phyloP scores from a whole-genome alignment of 1,140 invertebrate genomes.

The Bombus affinis region DNA sequence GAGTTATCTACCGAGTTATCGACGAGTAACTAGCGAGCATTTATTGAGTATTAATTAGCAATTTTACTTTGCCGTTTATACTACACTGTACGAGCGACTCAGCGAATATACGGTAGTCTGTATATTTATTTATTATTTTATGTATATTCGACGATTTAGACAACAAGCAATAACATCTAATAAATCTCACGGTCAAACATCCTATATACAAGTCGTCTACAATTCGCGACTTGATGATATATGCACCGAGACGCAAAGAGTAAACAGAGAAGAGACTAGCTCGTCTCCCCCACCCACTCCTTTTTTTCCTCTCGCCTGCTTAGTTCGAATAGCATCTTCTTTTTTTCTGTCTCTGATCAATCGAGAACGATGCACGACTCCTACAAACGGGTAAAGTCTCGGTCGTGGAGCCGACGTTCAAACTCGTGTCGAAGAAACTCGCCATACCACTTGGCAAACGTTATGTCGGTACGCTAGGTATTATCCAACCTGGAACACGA shows the following conservation, averaged over 20 bases:
- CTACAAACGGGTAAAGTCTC: conserved; percentile 31
- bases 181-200: too few relatives aligned
- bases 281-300: too few relatives aligned
- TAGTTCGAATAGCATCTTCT: background rate
- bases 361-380: background rate
- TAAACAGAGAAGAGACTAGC: background rate
- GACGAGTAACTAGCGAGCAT: too few relatives aligned
- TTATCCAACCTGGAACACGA: conserved; percentile 22
- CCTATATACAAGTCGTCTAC: too few relatives aligned
- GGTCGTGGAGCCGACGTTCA: conserved; percentile 28
- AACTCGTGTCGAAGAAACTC: conserved; percentile 16
- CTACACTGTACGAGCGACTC: too few relatives aligned
- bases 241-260: background rate
- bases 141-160: too few relatives aligned
- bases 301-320: background rate
- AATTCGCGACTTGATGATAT: background rate
- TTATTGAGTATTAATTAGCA: too few relatives aligned
- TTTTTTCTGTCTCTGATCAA: background rate
- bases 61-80: too few relatives aligned
- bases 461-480: background rate
- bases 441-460: background rate
- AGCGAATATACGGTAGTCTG: too few relatives aligned
- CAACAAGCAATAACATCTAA: too few relatives aligned
- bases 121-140: too few relatives aligned
- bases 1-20: too few relatives aligned